Evolutionary conservation across 2,888 invertebrate species (phyloP), one percentile per base, ranked within the genome.

Genomic region (Drosophila fulvimacula): DNA sequence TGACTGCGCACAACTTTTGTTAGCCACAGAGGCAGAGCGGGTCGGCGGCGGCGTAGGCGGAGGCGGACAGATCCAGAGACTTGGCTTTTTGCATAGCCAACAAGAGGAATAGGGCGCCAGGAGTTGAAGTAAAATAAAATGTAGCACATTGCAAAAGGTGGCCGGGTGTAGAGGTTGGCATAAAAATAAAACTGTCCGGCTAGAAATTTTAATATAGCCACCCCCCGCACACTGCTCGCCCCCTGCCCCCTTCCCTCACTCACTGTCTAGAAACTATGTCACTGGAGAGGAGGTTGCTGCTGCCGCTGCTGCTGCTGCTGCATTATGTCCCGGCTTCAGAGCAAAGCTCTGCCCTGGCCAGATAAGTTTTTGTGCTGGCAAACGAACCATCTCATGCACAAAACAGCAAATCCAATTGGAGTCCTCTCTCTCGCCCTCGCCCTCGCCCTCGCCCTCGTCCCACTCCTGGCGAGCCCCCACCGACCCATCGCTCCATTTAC

Each of bases 1-100:
- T 88, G 85, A 84, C 78, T 86, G 85, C 84, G 87, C 88, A 85
- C 79, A 86, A 83, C 79, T 84, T 81, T 83, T 85, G 84, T 88
- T 80, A 65, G 82, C 88, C 82, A 32, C 79, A 79, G 59, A 13
- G 51, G 21, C 53, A 17, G 55, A 13, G 27, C 27, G 27, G 27
- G 27, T 27, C 27, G 27, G 59, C 10, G 51, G 27, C 53, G 17
- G 55, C 11, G 44, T 63, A 48, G 41, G 51, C 30, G 49, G 13
- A n/a, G 38, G 51, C 69, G 81, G 49, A 74, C 61, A 17, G 59
- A 21, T 42, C 82, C 64, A 64, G 51, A 52, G 66, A 69, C 73
- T 63, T 64, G 70, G 69, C 62, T 58, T 46, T 72, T 65, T 77
- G 63, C 74, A 75, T 72, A 42, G 36, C 30, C 51, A 36, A 39